phyloP scores from a whole-genome alignment of 2,888 invertebrate species.

The Ischnus inquisitorius region DNA sequence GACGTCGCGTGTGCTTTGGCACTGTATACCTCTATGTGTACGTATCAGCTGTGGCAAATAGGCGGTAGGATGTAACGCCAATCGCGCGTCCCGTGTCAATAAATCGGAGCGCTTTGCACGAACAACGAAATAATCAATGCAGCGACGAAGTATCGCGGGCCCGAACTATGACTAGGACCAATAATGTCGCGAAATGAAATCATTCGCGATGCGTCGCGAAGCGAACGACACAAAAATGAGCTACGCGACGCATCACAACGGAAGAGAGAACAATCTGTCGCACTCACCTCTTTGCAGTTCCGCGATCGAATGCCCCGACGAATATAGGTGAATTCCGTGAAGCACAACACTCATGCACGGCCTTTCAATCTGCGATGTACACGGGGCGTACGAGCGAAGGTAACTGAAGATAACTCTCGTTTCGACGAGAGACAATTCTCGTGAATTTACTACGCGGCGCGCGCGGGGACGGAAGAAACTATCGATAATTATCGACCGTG shows the following conservation, averaged over 20 bases:
- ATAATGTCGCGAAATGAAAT: conserved; percentile 8
- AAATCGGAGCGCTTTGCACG: not conserved
- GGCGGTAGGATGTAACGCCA: not conserved
- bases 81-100: not conserved
- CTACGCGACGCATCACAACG: conserved; percentile 23
- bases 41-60: not conserved
- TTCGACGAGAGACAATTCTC: conserved; percentile 6
- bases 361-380: not conserved
- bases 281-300: conserved; percentile 40
- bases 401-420: not conserved
- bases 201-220: conserved; percentile 7
- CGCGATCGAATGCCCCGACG: not conserved
- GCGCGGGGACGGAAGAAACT: not conserved
- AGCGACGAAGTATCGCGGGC: conserved; percentile 1
- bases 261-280: conserved; percentile 46
- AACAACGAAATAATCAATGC: conserved; percentile 56
- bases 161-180: not conserved
- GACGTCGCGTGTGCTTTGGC: not conserved
- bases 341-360: not conserved
- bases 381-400: not conserved
- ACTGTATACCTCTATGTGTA: too few relatives aligned
- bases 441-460: conserved; percentile 42
- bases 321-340: not conserved
- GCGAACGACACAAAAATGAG: conserved; percentile 18
- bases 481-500: not conserved